Evolutionary conservation across 1,140 invertebrate genomes (phyloP).

Genomic region (Phocides pigmalion): DNA sequence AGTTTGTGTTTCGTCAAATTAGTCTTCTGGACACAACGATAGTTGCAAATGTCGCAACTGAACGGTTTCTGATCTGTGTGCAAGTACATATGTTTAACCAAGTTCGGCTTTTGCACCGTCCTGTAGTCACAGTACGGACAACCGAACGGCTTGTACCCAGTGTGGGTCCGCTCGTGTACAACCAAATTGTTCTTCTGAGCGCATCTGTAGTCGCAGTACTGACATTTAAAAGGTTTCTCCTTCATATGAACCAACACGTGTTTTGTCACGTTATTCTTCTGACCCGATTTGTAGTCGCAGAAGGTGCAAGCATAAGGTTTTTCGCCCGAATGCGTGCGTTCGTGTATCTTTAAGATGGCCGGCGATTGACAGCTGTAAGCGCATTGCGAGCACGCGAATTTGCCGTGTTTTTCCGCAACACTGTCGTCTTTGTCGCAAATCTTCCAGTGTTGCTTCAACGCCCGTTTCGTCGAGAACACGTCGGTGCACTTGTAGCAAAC

Average conservation of each 20-base stretch:
- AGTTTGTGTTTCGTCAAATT: conserved; percentile 81
- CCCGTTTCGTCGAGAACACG: conserved; percentile 65
- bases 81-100: conserved; percentile 87
- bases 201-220: conserved; percentile 88
- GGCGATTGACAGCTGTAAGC: conserved; percentile 78
- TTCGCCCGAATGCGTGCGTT: conserved; percentile 85
- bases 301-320: conserved; percentile 86
- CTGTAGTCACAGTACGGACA: conserved; percentile 87
- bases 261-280: conserved; percentile 90
- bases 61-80: conserved; percentile 87
- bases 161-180: conserved; percentile 85
- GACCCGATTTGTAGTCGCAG: conserved; percentile 90
- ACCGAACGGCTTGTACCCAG: conserved; percentile 85
- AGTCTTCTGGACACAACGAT: conserved; percentile 80
- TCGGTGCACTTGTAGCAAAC: conserved; percentile 70
- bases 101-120: conserved; percentile 83
- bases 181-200: conserved; percentile 86
- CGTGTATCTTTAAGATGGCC: conserved; percentile 88
- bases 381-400: conserved; percentile 75
- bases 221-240: conserved; percentile 89
- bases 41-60: conserved; percentile 86
- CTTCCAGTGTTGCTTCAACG: conserved; percentile 69
- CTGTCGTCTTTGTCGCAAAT: conserved; percentile 54
- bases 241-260: conserved; percentile 91
- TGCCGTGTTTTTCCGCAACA: conserved; percentile 62